phyloP scores from a whole-genome alignment of 2,113 vertebrate genomes.

The Rhombomys opimus region DNA sequence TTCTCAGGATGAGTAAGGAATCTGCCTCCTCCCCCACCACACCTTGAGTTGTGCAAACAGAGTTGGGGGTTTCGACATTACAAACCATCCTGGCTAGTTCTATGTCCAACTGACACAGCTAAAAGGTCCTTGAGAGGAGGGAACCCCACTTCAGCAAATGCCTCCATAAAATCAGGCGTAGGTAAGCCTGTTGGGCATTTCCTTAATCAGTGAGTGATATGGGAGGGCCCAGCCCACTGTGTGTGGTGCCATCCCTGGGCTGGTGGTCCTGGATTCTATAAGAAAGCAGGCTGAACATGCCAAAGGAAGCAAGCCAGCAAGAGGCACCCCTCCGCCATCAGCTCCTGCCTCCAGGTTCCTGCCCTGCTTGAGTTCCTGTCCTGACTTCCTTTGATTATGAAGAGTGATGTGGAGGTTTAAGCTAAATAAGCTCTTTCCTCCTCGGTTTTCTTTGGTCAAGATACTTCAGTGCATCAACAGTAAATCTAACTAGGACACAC shows the following conservation, averaged over 20 bases:
- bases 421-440: no score
- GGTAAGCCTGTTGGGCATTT: background rate
- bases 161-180: background rate
- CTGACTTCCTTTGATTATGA: background rate
- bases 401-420: no score
- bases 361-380: background rate
- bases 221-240: background rate
- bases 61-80: background rate
- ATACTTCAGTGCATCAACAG: background rate
- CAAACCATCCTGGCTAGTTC: background rate
- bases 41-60: background rate
- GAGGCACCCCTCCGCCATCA: no score
- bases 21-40: no score
- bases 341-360: no score
- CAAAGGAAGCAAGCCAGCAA: background rate
- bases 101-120: background rate
- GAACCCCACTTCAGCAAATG: background rate
- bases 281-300: background rate
- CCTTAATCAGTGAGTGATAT: background rate
- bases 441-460: background rate
- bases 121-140: background rate
- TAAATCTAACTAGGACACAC: background rate
- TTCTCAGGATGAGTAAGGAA: background rate
- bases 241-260: background rate
- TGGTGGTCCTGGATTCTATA: background rate